Conservation (phyloP, 1,140 invertebrate species). For the Nymphalis io region DNA sequence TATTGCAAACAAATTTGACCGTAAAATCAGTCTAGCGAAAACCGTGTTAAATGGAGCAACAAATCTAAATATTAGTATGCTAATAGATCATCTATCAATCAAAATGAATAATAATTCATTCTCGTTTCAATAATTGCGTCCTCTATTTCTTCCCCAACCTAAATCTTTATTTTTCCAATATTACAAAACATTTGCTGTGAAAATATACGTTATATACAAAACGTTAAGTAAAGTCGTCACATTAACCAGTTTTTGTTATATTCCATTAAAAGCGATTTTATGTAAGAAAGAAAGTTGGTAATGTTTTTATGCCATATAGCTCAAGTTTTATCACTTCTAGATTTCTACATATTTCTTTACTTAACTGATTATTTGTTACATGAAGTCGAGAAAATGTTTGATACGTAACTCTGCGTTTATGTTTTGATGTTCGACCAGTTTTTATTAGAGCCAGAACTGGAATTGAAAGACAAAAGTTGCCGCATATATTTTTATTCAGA, state of each 20-base stretch:
- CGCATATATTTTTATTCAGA: constrained; percentile 38
- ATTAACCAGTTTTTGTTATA: constrained; percentile 27
- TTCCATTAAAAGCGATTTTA: constrained; percentile 40
- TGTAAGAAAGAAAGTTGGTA: constrained; percentile 42
- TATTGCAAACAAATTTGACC: constrained; percentile 11
- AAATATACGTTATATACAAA: constrained; percentile 21
- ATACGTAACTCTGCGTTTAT: constrained; percentile 1
- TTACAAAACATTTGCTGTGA: background rate
- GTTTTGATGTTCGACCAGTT: constrained; percentile 20
- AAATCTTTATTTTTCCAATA: background rate
- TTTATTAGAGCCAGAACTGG: constrained; percentile 23
- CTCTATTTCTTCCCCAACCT: no score
- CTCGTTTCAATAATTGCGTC: no score
- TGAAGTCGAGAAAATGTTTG: background rate
- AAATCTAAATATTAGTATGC: constrained; percentile 27
- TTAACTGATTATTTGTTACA: background rate
- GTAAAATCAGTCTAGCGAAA: constrained; percentile 34
- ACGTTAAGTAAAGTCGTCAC: constrained; percentile 28
- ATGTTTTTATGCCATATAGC: constrained; percentile 17
- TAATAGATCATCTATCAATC: constrained; percentile 5
- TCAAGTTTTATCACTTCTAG: background rate
- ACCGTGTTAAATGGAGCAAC: constrained; percentile 37
- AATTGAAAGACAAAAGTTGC: constrained; percentile 26
- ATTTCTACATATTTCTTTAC: background rate
- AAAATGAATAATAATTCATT: no score